Evolutionary conservation across 2,797 vertebrate species (phyloP), one percentile per base, ranked within the genome.

Genomic region (Gobio occitaniae): DNA sequence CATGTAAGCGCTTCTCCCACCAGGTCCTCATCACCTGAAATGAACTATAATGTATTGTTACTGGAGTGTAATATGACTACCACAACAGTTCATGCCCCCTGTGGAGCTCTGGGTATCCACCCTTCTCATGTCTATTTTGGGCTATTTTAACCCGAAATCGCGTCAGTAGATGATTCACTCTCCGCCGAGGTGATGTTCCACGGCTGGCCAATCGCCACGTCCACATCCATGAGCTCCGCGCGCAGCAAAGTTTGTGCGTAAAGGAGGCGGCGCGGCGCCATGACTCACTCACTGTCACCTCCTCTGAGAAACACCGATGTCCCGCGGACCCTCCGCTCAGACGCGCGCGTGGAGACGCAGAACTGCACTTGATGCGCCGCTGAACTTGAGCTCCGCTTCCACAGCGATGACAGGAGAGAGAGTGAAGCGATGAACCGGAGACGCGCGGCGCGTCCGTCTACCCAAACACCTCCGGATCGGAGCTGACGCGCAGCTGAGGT

Each of bases 191-290:
- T 74, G 78, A 80, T 80, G 61, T 54, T n/a, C 69, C 50, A 75
- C 8, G 19, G 29, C 81, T 77, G 54, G 59, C 56, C 75, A 79
- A 52, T 41, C 25, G 83, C 78, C 69, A 44, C 70, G 61, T 86
- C 70, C 50, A 61, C 61, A 38, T 78, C 81, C 44, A 36, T 59
- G 76, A 71, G 72, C 72, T 63, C 65, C 70, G 76, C 65, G 41
- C 70, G 36, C 69, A 74, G 50, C 70, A 66, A 56, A 83, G 81
- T 76, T 80, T 79, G 85, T 63, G 75, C 66, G 78, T 84, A 56
- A 88, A 86, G 87, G 61, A 87, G 89, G 80, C 68, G 83, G 83
- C 74, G 82, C 82, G 61, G 85, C 85, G 65, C 63, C 65, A 52
- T 80, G 89, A 88, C 74, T 90, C 87, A 88, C 48, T 56, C 69